Percentiles rank a stretch among this genome's conserved stretches.
These are phyloP conservation scores for Dreissena rostriformis DNA, from an alignment of 1,140 invertebrate genomes.

Conservation along the genomic window DNA sequence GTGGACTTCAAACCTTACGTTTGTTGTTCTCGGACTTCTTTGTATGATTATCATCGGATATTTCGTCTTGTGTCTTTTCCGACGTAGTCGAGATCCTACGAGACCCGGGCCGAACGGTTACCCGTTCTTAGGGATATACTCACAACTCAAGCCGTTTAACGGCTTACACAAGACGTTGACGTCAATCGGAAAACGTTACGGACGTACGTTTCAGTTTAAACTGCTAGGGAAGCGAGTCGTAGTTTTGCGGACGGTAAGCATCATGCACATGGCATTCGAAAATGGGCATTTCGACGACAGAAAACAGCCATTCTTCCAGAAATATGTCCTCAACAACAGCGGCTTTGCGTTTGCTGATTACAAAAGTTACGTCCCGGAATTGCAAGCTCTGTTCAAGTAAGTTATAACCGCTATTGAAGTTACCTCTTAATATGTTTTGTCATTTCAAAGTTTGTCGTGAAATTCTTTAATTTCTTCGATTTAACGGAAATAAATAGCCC, in stretches of 20 bases:
- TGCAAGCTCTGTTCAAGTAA: conserved; percentile 39
- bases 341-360: conserved; percentile 47
- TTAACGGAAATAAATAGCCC: background rate
- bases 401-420: background rate
- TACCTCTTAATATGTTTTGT: background rate
- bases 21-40: no score
- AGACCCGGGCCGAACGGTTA: conserved; percentile 24
- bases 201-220: conserved; percentile 30
- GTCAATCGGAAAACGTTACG: conserved; percentile 23
- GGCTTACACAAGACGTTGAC: conserved; percentile 38
- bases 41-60: no score
- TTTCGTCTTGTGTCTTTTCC: no score
- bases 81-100: background rate
- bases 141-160: conserved; percentile 23
- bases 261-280: conserved; percentile 13
- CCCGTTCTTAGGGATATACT: conserved; percentile 26
- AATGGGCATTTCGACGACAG: conserved; percentile 7
- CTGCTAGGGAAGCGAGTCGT: conserved; percentile 30
- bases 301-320: conserved; percentile 37
- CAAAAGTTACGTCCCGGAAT: conserved; percentile 10
- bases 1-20: no score
- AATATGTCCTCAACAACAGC: conserved; percentile 25
- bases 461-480: background rate
- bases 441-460: background rate
- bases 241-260: conserved; percentile 22